Conservation (phyloP, 1,140 invertebrate genomes). For the Aphaenogaster ashmeadi region DNA sequence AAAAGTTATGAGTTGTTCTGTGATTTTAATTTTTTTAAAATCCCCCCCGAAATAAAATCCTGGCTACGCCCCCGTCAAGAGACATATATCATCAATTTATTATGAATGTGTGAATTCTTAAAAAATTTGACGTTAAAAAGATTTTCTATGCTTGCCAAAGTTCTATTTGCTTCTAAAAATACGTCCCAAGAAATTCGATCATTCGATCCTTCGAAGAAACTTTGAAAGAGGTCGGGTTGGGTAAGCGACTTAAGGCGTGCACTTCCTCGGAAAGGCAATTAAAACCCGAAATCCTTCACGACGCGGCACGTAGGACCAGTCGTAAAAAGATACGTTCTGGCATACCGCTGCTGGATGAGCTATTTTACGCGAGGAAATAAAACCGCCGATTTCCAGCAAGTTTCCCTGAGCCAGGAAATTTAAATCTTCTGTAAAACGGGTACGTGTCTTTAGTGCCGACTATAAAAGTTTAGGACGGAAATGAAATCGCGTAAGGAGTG, state of each 20-base stretch:
- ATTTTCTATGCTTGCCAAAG: neutral
- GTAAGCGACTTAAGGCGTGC: slow-evolving; percentile 26
- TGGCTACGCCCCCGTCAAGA: neutral
- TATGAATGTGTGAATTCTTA: neutral
- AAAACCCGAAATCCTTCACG: slow-evolving; percentile 60
- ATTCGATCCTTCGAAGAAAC: slow-evolving; percentile 16
- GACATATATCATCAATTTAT: neutral
- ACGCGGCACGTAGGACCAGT: slow-evolving; percentile 57
- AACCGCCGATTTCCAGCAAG: slow-evolving; percentile 64
- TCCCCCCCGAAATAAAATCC: too few relatives aligned
- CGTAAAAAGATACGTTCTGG: slow-evolving; percentile 65
- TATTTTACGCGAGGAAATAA: slow-evolving; percentile 72
- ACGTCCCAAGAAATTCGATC: slow-evolving; percentile 30
- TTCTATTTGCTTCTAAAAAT: neutral
- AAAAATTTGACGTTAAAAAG: neutral
- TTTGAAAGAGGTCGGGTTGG: neutral
- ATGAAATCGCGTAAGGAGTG: slow-evolving; percentile 13
- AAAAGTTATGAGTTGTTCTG: too few relatives aligned
- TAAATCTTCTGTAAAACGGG: slow-evolving; percentile 66
- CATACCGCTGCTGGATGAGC: slow-evolving; percentile 10
- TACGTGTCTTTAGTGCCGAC: slow-evolving; percentile 62
- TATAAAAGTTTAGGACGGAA: slow-evolving; percentile 66
- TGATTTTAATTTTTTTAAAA: too few relatives aligned
- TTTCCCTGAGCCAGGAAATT: slow-evolving; percentile 73
- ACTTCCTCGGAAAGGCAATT: slow-evolving; percentile 67